These are phyloP conservation scores for Lasioglossum pauxillum DNA, from an alignment of 2,888 invertebrate species.

Conservation along the genomic window DNA sequence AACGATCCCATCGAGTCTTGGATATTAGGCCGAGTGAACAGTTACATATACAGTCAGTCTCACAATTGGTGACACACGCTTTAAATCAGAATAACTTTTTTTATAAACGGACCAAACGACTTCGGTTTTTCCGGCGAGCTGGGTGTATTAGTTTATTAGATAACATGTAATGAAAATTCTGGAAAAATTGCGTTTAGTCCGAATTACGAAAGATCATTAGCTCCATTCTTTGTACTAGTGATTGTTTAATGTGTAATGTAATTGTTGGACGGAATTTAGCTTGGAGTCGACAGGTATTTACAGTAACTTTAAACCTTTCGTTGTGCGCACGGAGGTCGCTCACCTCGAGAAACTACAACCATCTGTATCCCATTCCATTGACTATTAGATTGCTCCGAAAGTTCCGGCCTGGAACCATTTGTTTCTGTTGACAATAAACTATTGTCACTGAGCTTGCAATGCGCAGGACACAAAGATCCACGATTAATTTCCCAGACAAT, in stretches of 20 bases:
- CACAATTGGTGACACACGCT: too few relatives aligned
- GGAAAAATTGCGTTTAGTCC: too few relatives aligned
- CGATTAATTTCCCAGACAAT: slow-evolving; percentile 3
- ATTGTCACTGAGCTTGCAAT: background rate
- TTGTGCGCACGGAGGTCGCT: slow-evolving; percentile 8
- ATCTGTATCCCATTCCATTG: slow-evolving; percentile 12
- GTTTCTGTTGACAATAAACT: slow-evolving; percentile 13
- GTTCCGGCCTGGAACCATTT: slow-evolving; percentile 1
- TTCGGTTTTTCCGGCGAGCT: too few relatives aligned
- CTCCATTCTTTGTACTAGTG: too few relatives aligned
- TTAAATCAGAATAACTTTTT: too few relatives aligned
- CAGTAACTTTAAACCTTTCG: slow-evolving; percentile 46
- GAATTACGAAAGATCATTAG: too few relatives aligned
- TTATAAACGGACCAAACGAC: too few relatives aligned
- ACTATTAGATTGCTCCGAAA: background rate
- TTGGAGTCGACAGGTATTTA: slow-evolving; percentile 27
- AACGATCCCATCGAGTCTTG: slow-evolving; percentile 13
- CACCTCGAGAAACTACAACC: slow-evolving; percentile 24
- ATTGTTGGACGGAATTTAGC: background rate
- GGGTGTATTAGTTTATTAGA: too few relatives aligned
- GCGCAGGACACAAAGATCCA: background rate
- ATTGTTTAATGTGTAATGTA: too few relatives aligned
- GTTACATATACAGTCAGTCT: too few relatives aligned
- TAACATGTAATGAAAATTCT: too few relatives aligned
- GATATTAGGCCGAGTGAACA: background rate